Conservation (phyloP, 2,797 vertebrate species). For the Antennarius maculatus region DNA sequence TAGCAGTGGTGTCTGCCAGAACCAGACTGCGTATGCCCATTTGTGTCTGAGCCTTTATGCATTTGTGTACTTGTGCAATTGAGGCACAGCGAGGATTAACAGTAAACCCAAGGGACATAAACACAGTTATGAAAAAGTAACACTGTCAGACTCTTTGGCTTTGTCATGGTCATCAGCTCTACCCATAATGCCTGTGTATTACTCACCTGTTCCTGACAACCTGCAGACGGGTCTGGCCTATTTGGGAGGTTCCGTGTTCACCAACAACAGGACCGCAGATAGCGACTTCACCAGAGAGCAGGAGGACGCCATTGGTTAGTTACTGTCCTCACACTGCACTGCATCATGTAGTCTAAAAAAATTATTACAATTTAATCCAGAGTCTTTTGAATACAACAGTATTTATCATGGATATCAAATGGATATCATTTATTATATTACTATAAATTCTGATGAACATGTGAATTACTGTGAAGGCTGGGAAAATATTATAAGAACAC, state of each 20-base stretch:
- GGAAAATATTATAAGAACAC: too few relatives aligned
- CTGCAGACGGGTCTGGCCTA: constrained; percentile 80
- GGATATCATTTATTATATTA: too few relatives aligned
- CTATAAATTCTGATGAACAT: too few relatives aligned
- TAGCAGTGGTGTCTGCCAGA: constrained; percentile 63
- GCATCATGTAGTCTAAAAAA: neutral
- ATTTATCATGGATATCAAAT: too few relatives aligned
- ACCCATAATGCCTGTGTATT: constrained; percentile 80
- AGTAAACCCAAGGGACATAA: constrained; percentile 7
- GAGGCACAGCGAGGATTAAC: constrained; percentile 37
- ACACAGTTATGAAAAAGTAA: neutral
- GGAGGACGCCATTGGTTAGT: constrained; percentile 66
- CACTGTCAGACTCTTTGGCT: constrained; percentile 8
- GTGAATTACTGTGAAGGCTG: too few relatives aligned
- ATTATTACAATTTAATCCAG: too few relatives aligned
- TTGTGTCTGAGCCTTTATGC: constrained; percentile 19
- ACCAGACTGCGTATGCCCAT: constrained; percentile 21
- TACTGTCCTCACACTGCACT: neutral
- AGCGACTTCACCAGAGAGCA: constrained; percentile 67
- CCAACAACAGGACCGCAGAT: constrained; percentile 84
- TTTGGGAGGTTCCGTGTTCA: constrained; percentile 81
- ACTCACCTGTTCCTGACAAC: constrained; percentile 80
- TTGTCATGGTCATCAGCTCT: constrained; percentile 32
- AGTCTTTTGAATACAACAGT: too few relatives aligned
- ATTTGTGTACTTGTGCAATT: constrained; percentile 26